Percentiles rank a stretch among this genome's conserved stretches.
These are phyloP conservation scores for Trinorchestia longiramus DNA, from an alignment of 1,140 invertebrate genomes.

Conservation along the genomic window DNA sequence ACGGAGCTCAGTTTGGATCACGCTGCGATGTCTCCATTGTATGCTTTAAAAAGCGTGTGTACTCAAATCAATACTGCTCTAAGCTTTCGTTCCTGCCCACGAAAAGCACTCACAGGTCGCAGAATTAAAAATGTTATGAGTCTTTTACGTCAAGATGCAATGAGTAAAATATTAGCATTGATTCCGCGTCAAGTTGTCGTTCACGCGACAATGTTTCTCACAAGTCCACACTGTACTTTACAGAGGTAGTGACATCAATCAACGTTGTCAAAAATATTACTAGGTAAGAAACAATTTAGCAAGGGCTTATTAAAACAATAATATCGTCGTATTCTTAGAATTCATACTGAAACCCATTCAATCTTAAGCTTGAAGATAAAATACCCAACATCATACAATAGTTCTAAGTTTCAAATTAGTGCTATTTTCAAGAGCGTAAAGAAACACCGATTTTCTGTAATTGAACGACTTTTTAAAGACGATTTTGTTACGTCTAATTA, in stretches of 20 bases:
- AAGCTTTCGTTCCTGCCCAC: not conserved
- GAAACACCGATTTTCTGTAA: too few relatives aligned
- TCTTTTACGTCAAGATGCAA: not conserved
- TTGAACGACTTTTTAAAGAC: too few relatives aligned
- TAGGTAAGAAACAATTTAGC: too few relatives aligned
- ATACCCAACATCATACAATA: too few relatives aligned
- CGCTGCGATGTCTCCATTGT: not conserved
- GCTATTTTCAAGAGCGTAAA: too few relatives aligned
- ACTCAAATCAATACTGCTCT: not conserved
- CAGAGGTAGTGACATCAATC: not conserved
- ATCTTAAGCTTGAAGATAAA: too few relatives aligned
- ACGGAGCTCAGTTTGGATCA: not conserved
- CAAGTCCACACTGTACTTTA: not conserved
- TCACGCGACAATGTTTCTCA: not conserved
- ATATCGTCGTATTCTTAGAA: too few relatives aligned
- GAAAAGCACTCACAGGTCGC: not conserved
- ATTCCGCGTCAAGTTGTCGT: not conserved
- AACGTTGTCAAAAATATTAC: not conserved
- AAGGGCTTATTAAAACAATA: too few relatives aligned
- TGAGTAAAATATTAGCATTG: not conserved
- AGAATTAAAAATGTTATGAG: not conserved
- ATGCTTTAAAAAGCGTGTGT: not conserved
- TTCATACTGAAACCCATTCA: too few relatives aligned
- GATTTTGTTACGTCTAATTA: too few relatives aligned
- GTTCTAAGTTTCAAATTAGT: too few relatives aligned